Evolutionary conservation across 2,113 vertebrate genomes (phyloP), one percentile per base, ranked within the genome.

Genomic region (Machaerirhynchus nigripectus): DNA sequence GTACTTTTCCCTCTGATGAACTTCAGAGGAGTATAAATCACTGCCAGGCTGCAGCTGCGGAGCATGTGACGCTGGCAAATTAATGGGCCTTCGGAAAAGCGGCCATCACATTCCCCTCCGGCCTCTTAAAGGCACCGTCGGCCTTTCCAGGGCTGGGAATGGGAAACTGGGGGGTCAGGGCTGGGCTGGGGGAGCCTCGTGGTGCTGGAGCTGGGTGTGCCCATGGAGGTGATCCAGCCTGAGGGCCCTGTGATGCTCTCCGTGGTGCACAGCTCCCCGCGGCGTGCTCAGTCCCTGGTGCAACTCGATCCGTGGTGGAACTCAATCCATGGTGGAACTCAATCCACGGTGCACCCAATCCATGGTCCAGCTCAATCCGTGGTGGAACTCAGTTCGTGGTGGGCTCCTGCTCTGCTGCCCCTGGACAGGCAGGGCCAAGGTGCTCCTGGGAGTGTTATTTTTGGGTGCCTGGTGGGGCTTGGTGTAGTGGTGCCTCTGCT

Each of bases 1-100:
- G 82, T 89, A 61, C 86, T 91, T 92, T 95, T 94, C 69, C 91
- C 96, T 95, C 90, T 85, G 78, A 89, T 94, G 96, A 96, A 92
- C 95, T 96, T 96, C 82, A 96, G 96, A 82, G 87, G 70, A 35
- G 28, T 60, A 90, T 97, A 97, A 95, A 97, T 97, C 96, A 91
- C 93, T 96, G 94, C 93, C 96, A 89, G 87, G 95, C 95, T 95
- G 94, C 95, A 95, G 92, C 96, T 95, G 94, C 11, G 71, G 49
- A 96, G 67, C 90, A 93, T 91, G 90, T 96, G 94, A 96, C 20
- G 37, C 88, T 91, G 84, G 94, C 81, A 93, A 90, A 96, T 94
- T 91, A 84, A 94, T 90, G 95, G 69, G 37, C 74, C 89, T 76
- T 89, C 1, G 53, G 89, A 89, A 94, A 71, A 57, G 67, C 42